Evolutionary conservation across 2,113 vertebrate genomes (phyloP).

Genomic region (Calypte anna): DNA sequence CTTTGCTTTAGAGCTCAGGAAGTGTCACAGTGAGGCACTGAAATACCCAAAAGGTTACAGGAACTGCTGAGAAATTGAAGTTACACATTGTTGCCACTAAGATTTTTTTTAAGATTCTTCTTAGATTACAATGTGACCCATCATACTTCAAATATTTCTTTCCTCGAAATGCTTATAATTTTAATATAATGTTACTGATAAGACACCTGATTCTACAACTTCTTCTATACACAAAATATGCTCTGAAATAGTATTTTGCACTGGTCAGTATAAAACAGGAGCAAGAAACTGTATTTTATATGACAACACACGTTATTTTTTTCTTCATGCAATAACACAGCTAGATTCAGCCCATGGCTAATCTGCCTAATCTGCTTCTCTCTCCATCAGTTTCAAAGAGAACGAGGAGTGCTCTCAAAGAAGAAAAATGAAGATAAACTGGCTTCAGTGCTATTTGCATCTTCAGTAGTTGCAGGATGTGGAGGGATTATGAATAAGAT

Average conservation of each 20-base stretch:
- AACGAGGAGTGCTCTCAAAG: not conserved
- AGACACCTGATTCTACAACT: not conserved
- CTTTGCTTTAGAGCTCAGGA: not conserved
- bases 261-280: not conserved
- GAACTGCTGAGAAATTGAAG: not conserved
- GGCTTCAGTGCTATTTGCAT: not conserved
- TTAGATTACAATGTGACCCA: not conserved
- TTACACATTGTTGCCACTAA: not conserved
- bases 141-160: not conserved
- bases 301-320: not conserved
- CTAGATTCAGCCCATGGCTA: not conserved
- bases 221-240: not conserved
- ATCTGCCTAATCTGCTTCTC: not conserved
- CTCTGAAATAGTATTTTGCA: not conserved
- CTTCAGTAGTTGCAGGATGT: not conserved
- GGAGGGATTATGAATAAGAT: not conserved
- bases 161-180: not conserved
- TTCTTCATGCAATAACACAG: not conserved
- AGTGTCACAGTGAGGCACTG: not conserved
- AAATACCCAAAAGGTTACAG: not conserved
- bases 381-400: not conserved
- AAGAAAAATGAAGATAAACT: not conserved
- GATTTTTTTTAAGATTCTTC: not conserved
- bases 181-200: not conserved
- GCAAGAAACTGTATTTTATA: not conserved